These are phyloP conservation scores for Dendrocopos noguchii DNA, from an alignment of 2,113 vertebrate genomes.

Conservation along the genomic window DNA sequence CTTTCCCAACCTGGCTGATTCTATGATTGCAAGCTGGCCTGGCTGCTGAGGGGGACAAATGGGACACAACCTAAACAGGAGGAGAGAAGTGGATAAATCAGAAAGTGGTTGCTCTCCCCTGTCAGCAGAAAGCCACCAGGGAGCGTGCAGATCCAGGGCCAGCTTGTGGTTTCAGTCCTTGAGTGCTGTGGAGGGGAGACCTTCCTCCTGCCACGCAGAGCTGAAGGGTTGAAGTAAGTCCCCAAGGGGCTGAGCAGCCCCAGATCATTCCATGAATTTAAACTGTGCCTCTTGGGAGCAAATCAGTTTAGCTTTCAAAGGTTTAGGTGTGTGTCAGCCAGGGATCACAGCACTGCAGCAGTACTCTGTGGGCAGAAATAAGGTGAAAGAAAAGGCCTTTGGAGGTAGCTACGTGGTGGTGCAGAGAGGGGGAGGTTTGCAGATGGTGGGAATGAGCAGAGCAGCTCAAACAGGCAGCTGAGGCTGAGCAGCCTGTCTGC, in stretches of 20 bases:
- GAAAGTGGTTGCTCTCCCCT: neutral
- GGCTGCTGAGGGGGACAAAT: no score
- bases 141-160: neutral
- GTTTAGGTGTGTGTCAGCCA: neutral
- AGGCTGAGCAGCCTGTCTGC: neutral
- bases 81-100: conserved; percentile 1
- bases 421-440: neutral
- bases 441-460: neutral
- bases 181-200: neutral
- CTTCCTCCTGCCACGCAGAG: neutral
- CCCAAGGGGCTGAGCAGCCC: neutral
- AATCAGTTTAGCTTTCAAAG: neutral
- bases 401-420: accelerated
- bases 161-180: neutral
- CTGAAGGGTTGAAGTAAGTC: neutral
- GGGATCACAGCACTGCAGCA: neutral
- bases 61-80: neutral
- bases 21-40: no score
- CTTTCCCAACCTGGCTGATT: no score
- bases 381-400: neutral
- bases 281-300: neutral
- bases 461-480: neutral
- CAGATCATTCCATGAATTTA: neutral
- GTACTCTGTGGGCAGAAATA: neutral
- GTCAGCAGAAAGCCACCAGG: neutral